These are phyloP conservation scores for Picathartes gymnocephalus DNA, from an alignment of 2,113 vertebrate species.

Conservation along the genomic window DNA sequence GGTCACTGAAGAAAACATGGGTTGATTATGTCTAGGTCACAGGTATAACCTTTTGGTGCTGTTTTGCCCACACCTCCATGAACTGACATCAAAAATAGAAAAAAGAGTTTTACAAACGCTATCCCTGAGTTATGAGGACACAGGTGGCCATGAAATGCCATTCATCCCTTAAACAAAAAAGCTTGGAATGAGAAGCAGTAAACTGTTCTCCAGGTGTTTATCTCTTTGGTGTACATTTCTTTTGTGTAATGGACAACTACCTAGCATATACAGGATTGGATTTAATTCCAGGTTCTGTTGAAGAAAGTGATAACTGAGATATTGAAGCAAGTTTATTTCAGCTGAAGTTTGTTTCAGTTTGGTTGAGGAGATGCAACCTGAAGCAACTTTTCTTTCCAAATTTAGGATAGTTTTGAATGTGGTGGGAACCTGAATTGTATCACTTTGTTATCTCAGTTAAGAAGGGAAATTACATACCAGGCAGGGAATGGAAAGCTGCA, in stretches of 20 bases:
- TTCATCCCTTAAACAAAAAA: neutral
- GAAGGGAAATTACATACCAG: neutral
- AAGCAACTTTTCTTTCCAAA: neutral
- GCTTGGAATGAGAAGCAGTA: neutral
- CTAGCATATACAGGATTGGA: neutral
- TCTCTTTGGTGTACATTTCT: neutral
- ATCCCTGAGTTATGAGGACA: neutral
- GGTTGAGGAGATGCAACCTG: neutral
- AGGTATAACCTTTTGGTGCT: neutral
- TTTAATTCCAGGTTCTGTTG: constrained; percentile 20
- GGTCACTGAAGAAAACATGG: neutral
- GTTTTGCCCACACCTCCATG: neutral
- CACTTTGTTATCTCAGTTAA: neutral
- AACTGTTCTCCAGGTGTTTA: neutral
- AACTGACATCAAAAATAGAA: neutral
- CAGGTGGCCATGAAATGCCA: neutral
- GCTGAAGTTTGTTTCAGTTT: constrained; percentile 16
- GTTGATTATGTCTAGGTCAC: neutral
- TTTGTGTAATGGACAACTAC: neutral
- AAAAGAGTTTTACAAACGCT: neutral
- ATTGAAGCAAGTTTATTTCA: constrained; percentile 36
- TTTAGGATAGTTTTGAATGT: constrained; percentile 33
- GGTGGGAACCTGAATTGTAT: constrained; percentile 8
- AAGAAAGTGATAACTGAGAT: constrained; percentile 4
- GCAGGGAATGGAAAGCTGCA: neutral